These are phyloP conservation scores for Clamator glandarius DNA, from an alignment of 2,797 vertebrate genomes.

Conservation along the genomic window DNA sequence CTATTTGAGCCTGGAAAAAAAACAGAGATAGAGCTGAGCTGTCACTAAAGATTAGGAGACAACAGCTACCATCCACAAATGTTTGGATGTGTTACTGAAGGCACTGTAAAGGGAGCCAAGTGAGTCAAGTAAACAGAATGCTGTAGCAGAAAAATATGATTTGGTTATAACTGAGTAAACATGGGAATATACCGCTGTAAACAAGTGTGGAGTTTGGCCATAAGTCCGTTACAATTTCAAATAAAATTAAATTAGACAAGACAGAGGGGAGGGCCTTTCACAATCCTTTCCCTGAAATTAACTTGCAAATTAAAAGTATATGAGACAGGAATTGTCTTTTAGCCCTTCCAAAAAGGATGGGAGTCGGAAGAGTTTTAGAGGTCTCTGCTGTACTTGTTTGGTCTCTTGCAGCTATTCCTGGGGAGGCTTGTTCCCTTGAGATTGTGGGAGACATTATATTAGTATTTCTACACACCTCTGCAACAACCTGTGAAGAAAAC, in stretches of 20 bases:
- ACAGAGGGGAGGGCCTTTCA: not conserved
- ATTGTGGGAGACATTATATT: not conserved
- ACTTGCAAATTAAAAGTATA: not conserved
- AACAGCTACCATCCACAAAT: conserved; percentile 12
- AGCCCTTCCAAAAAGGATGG: not conserved
- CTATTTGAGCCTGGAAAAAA: not conserved
- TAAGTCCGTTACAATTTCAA: not conserved
- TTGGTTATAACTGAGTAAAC: conserved; percentile 25
- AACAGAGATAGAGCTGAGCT: not conserved
- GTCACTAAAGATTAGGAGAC: conserved; percentile 50
- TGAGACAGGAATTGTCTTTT: not conserved
- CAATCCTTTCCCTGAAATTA: not conserved
- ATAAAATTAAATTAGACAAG: not conserved
- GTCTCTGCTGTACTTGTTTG: not conserved
- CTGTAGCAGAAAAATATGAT: not conserved
- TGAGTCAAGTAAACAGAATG: conserved; percentile 22
- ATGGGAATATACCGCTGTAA: conserved; percentile 24
- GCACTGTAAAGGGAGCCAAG: conserved; percentile 8
- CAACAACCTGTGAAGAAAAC: not conserved
- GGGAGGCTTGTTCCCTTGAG: not conserved
- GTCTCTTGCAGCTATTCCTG: not conserved
- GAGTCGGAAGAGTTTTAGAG: not conserved
- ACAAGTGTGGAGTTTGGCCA: conserved; percentile 14
- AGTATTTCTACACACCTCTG: not conserved
- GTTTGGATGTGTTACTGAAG: not conserved